Evolutionary conservation across 2,888 invertebrate genomes (phyloP).

Genomic region (Embidobia sp.): DNA sequence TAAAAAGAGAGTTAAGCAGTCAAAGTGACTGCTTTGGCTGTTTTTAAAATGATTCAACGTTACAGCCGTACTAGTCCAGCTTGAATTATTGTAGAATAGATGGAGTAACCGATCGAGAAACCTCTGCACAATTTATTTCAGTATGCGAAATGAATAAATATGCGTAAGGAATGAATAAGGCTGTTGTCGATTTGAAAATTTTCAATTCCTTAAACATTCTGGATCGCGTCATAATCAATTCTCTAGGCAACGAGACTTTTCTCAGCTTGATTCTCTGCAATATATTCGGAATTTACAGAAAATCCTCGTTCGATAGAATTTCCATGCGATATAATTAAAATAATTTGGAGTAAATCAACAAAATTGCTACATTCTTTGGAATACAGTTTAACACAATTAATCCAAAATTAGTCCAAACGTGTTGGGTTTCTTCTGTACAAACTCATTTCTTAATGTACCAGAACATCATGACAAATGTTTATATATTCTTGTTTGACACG

Average conservation of each 20-base stretch:
- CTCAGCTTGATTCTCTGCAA: constrained; percentile 65
- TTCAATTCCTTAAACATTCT: constrained; percentile 46
- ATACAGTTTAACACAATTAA: constrained; percentile 4
- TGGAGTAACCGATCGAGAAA: no score
- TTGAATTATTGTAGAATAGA: no score
- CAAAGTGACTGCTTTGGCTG: no score
- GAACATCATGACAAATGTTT: neutral
- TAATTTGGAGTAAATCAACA: constrained; percentile 39
- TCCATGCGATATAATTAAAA: constrained; percentile 64
- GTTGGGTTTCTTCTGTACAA: constrained; percentile 3
- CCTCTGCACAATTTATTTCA: no score
- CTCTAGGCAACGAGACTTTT: constrained; percentile 61
- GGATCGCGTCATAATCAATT: constrained; percentile 61
- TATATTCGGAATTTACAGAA: constrained; percentile 65
- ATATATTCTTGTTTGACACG: constrained; percentile 13
- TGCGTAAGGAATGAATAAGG: no score
- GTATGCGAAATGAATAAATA: no score
- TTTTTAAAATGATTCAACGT: no score
- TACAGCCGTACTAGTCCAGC: no score
- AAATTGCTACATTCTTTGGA: constrained; percentile 17
- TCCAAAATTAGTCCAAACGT: constrained; percentile 29
- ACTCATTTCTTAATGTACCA: constrained; percentile 8
- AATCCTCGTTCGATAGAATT: constrained; percentile 66
- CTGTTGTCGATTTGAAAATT: constrained; percentile 54
- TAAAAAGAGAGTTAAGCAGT: no score